These are phyloP conservation scores for Steromphala cineraria DNA, from an alignment of 2,888 invertebrate genomes.

Conservation along the genomic window DNA sequence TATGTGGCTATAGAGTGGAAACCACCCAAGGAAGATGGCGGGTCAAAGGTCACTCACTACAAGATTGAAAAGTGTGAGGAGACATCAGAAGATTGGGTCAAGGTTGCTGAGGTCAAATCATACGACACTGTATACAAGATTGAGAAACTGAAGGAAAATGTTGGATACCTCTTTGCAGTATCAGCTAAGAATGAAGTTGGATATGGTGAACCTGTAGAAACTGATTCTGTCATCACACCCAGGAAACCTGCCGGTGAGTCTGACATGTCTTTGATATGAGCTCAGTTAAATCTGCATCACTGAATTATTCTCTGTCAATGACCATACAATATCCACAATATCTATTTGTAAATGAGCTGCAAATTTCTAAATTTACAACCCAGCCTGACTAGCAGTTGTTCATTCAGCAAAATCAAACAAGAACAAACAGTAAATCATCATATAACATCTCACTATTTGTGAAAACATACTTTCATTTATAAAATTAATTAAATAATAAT, in stretches of 20 bases:
- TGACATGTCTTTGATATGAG: no score
- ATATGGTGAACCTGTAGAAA: constrained; percentile 42
- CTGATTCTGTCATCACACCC: constrained; percentile 42
- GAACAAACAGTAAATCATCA: no score
- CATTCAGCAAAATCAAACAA: no score
- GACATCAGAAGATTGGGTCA: constrained; percentile 45
- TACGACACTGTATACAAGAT: constrained; percentile 45
- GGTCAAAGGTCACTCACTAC: constrained; percentile 61
- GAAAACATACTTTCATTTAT: no score
- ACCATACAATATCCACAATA: no score
- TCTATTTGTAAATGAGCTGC: no score
- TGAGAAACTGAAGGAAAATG: constrained; percentile 50
- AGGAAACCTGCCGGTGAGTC: constrained; percentile 45
- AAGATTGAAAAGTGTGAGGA: constrained; percentile 46
- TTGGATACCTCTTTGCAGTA: constrained; percentile 67
- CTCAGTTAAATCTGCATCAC: no score
- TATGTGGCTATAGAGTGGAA: constrained; percentile 54
- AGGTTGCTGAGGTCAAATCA: constrained; percentile 41
- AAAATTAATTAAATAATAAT: no score
- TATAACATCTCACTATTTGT: no score
- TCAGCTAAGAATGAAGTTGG: constrained; percentile 64
- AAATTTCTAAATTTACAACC: no score
- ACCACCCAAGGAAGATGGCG: constrained; percentile 55
- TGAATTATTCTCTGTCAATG: no score
- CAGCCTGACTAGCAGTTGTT: no score